Evolutionary conservation across 2,888 invertebrate species (phyloP).

Genomic region (Adelognathus sp.): DNA sequence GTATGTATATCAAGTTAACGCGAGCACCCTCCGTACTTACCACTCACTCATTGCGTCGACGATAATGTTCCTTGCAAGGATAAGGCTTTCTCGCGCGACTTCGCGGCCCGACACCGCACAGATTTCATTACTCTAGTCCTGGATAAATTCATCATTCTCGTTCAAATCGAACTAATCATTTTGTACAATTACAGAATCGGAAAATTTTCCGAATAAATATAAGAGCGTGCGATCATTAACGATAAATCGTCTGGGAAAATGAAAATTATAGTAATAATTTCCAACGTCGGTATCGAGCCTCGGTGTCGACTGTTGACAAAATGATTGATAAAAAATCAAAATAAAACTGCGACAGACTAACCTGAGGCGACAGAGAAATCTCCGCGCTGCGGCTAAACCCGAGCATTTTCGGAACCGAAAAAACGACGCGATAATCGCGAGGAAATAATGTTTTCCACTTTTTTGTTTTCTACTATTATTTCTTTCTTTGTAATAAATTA

Average conservation of each 20-base stretch:
- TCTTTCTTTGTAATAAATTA: conserved; percentile 5
- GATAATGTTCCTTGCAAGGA: conserved; percentile 78
- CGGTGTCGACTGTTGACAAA: conserved; percentile 13
- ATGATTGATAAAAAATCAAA: conserved; percentile 61
- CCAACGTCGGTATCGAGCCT: conserved; percentile 12
- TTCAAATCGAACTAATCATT: background rate
- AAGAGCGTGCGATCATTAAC: background rate
- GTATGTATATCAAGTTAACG: conserved; percentile 45
- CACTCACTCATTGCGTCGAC: conserved; percentile 77
- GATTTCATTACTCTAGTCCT: background rate
- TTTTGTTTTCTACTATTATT: conserved; percentile 2
- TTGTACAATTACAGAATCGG: conserved; percentile 1
- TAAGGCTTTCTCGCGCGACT: conserved; percentile 54
- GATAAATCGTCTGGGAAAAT: background rate
- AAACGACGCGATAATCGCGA: background rate
- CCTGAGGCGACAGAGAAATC: conserved; percentile 78
- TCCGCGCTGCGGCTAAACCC: conserved; percentile 77
- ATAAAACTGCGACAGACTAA: conserved; percentile 78
- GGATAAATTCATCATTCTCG: background rate
- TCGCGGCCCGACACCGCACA: conserved; percentile 31
- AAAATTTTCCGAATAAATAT: background rate
- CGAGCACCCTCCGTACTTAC: conserved; percentile 79
- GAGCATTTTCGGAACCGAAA: conserved; percentile 49
- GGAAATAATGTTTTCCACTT: conserved; percentile 4
- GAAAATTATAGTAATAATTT: background rate